These are phyloP conservation scores for Chaetodon trifasciatus DNA, from an alignment of 2,797 vertebrate species.

Conservation along the genomic window DNA sequence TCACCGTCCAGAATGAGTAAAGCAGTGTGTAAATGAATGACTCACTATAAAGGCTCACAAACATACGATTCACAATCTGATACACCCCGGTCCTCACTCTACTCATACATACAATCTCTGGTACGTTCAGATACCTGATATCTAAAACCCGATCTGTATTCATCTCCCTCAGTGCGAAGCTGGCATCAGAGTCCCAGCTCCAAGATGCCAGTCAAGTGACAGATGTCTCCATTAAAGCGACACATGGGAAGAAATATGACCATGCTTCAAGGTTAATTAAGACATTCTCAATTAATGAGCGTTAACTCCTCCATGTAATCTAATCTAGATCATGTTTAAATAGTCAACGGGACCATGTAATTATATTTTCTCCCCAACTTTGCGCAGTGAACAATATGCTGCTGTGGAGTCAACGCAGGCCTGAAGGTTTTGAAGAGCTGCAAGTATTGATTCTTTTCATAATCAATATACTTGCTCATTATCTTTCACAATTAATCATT, in stretches of 20 bases:
- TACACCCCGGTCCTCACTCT: background rate
- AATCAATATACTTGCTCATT: background rate
- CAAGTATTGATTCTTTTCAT: background rate
- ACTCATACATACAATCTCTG: constrained; percentile 2
- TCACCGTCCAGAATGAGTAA: constrained; percentile 47
- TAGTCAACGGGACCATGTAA: constrained; percentile 51
- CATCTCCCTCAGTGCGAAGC: constrained; percentile 22
- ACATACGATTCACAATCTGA: constrained; percentile 38
- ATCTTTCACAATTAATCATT: background rate
- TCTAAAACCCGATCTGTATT: constrained; percentile 47
- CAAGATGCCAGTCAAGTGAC: constrained; percentile 72
- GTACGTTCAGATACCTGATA: constrained; percentile 22
- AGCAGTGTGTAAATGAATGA: constrained; percentile 48
- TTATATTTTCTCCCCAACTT: constrained; percentile 44
- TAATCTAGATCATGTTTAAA: constrained; percentile 71
- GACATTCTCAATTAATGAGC: constrained; percentile 78
- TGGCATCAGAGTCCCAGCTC: constrained; percentile 47
- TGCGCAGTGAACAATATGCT: background rate
- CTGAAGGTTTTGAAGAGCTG: background rate
- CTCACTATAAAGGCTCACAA: constrained; percentile 50
- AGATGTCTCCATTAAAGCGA: constrained; percentile 79
- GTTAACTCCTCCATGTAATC: constrained; percentile 68
- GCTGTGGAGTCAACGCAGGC: constrained; percentile 7
- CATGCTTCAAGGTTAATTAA: constrained; percentile 75
- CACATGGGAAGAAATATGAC: constrained; percentile 76